Evolutionary conservation across 2,113 vertebrate species (phyloP).

Genomic region (Plecturocebus donacophilus): DNA sequence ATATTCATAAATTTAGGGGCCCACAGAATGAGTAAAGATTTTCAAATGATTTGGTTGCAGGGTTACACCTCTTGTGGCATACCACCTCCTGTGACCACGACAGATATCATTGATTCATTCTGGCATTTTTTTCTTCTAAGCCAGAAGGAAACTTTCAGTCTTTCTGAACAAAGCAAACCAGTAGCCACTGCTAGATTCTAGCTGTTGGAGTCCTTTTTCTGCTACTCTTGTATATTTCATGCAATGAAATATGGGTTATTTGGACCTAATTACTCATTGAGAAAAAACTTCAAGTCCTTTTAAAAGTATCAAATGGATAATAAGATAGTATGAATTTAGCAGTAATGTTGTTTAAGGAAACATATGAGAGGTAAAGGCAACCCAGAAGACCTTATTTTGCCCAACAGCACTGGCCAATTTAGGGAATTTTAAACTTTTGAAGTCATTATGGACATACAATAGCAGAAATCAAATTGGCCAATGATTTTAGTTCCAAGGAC

Average conservation of each 20-base stretch:
- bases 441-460: background rate
- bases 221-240: background rate
- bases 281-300: background rate
- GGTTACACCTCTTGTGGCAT: background rate
- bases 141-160: background rate
- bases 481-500: background rate
- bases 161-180: background rate
- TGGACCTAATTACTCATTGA: background rate
- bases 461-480: background rate
- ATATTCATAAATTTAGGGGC: background rate
- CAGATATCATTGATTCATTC: background rate
- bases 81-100: background rate
- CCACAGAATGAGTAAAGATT: background rate
- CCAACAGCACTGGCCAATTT: background rate
- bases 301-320: background rate
- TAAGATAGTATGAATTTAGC: background rate
- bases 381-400: background rate
- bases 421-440: constrained; percentile 23
- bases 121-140: background rate
- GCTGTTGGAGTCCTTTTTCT: background rate
- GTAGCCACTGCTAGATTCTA: background rate
- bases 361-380: background rate
- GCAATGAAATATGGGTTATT: background rate
- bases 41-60: background rate
- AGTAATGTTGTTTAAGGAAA: constrained; percentile 28